Evolutionary conservation across 2,113 vertebrate species (phyloP).

Genomic region (Tamias sibiricus): DNA sequence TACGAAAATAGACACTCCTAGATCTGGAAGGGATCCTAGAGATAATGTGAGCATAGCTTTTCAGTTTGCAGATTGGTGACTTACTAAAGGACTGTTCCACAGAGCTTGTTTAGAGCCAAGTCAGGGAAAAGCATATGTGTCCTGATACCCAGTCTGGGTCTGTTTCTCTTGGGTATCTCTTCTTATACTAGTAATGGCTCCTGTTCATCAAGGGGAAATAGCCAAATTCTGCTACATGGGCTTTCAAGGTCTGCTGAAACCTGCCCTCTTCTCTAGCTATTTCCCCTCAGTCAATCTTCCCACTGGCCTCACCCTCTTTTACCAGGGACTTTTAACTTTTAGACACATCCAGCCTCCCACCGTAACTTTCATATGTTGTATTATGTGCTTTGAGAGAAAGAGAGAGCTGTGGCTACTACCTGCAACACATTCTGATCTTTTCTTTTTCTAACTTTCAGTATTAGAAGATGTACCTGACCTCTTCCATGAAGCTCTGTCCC

Average conservation of each 20-base stretch:
- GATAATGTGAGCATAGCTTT: neutral
- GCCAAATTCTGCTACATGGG: neutral
- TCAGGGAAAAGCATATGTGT: neutral
- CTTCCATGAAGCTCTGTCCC: neutral
- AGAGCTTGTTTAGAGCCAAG: neutral
- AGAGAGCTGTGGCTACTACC: neutral
- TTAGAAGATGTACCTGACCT: neutral
- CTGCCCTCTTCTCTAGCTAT: neutral
- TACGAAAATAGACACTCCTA: neutral
- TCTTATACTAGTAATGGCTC: neutral
- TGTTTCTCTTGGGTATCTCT: neutral
- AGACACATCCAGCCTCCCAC: neutral
- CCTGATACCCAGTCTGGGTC: accelerated
- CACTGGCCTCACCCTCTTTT: neutral
- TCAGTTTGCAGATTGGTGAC: neutral
- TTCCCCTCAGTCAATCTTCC: neutral
- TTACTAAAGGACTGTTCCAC: neutral
- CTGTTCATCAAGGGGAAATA: neutral
- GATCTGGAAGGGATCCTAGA: conserved; percentile 32
- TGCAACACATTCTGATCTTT: neutral
- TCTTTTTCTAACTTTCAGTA: neutral
- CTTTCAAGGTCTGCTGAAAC: neutral
- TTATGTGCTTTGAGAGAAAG: neutral
- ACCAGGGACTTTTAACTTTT: neutral
- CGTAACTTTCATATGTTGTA: neutral